Conservation (phyloP, 2,797 vertebrate genomes). For the Luscinia luscinia region DNA sequence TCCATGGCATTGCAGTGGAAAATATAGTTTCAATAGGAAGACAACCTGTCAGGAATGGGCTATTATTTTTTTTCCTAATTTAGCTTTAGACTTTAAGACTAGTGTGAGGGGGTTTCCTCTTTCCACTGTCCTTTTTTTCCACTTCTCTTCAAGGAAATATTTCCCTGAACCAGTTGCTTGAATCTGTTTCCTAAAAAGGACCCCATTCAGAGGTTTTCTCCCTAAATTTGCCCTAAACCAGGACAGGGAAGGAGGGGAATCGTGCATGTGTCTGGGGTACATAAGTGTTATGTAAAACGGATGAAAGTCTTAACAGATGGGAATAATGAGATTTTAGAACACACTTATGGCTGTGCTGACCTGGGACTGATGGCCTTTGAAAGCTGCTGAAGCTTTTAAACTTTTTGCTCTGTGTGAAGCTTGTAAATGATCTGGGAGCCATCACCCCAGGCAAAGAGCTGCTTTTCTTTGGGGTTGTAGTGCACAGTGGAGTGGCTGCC, state of each 20-base stretch:
- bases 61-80: background rate
- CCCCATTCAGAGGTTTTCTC: no score
- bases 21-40: background rate
- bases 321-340: background rate
- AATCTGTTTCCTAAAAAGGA: no score
- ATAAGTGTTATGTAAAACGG: background rate
- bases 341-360: background rate
- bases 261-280: background rate
- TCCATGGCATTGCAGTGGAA: background rate
- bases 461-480: constrained; percentile 88
- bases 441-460: constrained; percentile 93
- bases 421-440: constrained; percentile 93
- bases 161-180: no score
- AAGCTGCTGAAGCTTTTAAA: background rate
- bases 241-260: background rate
- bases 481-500: constrained; percentile 88
- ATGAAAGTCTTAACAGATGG: background rate
- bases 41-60: background rate
- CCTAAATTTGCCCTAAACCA: no score
- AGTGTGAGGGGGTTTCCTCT: background rate
- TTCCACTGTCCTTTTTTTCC: no score
- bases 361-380: background rate
- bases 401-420: constrained; percentile 79
- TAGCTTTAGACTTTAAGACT: background rate
- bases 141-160: no score